Conservation (phyloP, 1,140 invertebrate genomes). For the Gonioctena quinquepunctata region DNA sequence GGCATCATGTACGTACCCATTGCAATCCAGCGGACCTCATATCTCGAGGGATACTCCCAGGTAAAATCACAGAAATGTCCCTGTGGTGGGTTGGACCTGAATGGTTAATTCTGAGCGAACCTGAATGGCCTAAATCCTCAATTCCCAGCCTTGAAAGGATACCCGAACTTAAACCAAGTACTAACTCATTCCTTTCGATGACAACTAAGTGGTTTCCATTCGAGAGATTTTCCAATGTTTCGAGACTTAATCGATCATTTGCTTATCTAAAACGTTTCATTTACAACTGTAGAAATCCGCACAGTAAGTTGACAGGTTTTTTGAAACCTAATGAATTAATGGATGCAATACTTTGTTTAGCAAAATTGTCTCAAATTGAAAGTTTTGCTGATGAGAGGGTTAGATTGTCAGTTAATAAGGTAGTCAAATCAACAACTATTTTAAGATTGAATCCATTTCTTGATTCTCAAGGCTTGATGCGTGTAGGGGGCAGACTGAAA, state of each 20-base stretch:
- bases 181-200: too few relatives aligned
- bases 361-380: neutral
- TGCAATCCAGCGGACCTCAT: constrained; percentile 11
- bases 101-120: constrained; percentile 21
- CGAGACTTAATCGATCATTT: neutral
- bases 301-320: neutral
- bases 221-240: neutral
- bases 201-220: neutral
- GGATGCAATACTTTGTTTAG: neutral
- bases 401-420: neutral
- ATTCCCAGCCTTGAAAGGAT: too few relatives aligned
- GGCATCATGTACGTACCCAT: neutral
- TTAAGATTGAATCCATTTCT: neutral
- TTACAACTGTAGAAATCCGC: neutral
- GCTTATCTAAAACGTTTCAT: neutral
- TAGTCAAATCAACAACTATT: neutral
- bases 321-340: neutral
- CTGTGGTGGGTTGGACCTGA: constrained; percentile 28
- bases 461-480: neutral
- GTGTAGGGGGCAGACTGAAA: neutral
- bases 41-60: neutral
- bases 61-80: neutral
- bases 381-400: neutral
- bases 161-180: too few relatives aligned
- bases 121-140: constrained; percentile 7